phyloP scores from a whole-genome alignment of 2,113 vertebrate genomes.

The Aramus guarauna region DNA sequence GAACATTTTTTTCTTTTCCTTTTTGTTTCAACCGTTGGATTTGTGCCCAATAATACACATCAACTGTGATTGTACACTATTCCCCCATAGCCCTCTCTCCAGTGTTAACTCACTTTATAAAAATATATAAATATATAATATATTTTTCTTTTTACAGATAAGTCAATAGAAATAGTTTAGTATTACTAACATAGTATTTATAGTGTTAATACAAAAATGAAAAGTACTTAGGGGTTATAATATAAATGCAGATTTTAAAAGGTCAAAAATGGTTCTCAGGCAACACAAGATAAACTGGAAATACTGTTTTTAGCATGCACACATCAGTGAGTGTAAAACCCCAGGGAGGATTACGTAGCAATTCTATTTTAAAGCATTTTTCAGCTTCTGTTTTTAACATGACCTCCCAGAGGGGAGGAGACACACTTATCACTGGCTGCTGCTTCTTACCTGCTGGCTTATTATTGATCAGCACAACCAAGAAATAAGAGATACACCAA shows the following conservation, averaged over 20 bases:
- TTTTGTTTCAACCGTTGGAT: neutral
- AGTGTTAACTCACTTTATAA: slow-evolving; percentile 75
- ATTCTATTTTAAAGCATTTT: slow-evolving; percentile 56
- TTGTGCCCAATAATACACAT: slow-evolving; percentile 4
- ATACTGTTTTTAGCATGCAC: slow-evolving; percentile 31
- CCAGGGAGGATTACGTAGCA: slow-evolving; percentile 21
- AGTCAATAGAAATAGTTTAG: slow-evolving; percentile 79
- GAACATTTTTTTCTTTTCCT: neutral
- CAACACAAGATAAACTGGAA: slow-evolving; percentile 52
- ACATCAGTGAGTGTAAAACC: slow-evolving; percentile 29
- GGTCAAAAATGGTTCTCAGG: slow-evolving; percentile 71
- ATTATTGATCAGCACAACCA: slow-evolving; percentile 36
- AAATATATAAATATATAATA: slow-evolving; percentile 77
- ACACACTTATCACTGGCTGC: slow-evolving; percentile 3
- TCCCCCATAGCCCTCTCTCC: slow-evolving; percentile 30
- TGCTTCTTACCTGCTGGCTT: neutral
- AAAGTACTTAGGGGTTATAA: slow-evolving; percentile 65
- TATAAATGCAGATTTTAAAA: slow-evolving; percentile 68
- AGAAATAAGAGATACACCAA: slow-evolving; percentile 31
- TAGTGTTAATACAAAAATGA: slow-evolving; percentile 67
- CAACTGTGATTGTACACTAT: slow-evolving; percentile 52
- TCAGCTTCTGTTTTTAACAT: slow-evolving; percentile 35
- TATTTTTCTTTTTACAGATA: slow-evolving; percentile 78
- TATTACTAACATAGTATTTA: slow-evolving; percentile 78
- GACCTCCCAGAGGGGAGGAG: neutral